A percentile compares a stretch with the other conserved stretches of the same genome.
Conservation (phyloP, 2,113 vertebrate species). For the Rutilus rutilus region DNA sequence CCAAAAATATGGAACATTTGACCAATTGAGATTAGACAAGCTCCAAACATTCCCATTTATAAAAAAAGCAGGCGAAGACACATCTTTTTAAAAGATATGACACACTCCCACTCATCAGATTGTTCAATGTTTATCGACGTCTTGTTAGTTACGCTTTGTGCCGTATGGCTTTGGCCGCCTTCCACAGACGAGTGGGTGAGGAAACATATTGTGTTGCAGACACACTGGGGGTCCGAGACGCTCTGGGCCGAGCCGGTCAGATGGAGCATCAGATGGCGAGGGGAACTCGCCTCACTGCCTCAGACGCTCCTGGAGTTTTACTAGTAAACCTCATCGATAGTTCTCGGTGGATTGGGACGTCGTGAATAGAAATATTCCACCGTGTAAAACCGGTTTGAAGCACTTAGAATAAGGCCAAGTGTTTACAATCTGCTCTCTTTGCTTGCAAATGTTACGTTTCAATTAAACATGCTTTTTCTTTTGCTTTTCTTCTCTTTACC, state of each 20-base stretch:
- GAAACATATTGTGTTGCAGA: slow-evolving; percentile 35
- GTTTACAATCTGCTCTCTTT: slow-evolving; percentile 55
- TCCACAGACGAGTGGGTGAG: background rate
- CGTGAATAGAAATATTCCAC: background rate
- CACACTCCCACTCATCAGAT: background rate
- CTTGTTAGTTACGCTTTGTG: background rate
- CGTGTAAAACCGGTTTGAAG: background rate
- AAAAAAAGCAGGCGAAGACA: no score
- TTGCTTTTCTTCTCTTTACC: slow-evolving; percentile 71
- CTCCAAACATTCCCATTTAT: no score
- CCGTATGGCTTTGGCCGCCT: background rate
- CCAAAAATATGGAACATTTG: background rate
- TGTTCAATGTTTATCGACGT: background rate
- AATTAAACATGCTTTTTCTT: slow-evolving; percentile 75
- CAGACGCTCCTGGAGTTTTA: background rate
- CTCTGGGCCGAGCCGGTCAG: slow-evolving; percentile 18
- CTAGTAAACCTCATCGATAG: slow-evolving; percentile 6
- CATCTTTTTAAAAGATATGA: no score
- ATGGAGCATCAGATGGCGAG: slow-evolving; percentile 40
- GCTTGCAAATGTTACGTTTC: slow-evolving; percentile 64
- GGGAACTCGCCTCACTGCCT: background rate
- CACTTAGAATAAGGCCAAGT: background rate
- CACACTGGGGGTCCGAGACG: slow-evolving; percentile 4
- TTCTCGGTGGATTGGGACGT: background rate
- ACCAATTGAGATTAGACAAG: no score